phyloP scores from a whole-genome alignment of 2,113 vertebrate species.

The Todiramphus chloris region DNA sequence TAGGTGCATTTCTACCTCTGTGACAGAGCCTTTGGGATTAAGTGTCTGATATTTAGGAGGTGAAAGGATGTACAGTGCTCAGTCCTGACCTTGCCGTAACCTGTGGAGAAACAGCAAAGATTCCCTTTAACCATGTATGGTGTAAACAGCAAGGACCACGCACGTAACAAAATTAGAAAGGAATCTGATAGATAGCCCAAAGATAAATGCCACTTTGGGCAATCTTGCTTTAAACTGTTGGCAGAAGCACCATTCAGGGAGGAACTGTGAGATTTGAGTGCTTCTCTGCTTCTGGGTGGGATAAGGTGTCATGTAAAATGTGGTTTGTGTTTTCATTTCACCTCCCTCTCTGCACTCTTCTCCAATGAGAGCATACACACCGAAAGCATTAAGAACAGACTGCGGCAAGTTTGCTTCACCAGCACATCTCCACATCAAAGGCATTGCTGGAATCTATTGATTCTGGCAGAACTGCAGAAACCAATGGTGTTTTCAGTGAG shows the following conservation, averaged over 20 bases:
- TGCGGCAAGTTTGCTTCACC: background rate
- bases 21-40: slow-evolving; percentile 19
- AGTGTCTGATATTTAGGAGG: background rate
- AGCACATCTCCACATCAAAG: background rate
- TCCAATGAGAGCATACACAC: background rate
- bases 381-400: background rate
- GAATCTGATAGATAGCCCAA: slow-evolving; percentile 56
- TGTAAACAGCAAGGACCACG: background rate
- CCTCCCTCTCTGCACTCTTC: background rate
- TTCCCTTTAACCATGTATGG: slow-evolving; percentile 46
- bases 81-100: slow-evolving; percentile 48
- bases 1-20: background rate
- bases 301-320: slow-evolving; percentile 31
- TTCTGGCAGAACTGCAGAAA: slow-evolving; percentile 5
- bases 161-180: slow-evolving; percentile 40
- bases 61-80: background rate
- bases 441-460: slow-evolving; percentile 19
- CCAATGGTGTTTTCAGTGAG: background rate
- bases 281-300: slow-evolving; percentile 43
- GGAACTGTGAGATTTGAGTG: slow-evolving; percentile 22
- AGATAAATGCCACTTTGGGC: slow-evolving; percentile 61
- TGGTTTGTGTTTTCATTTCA: slow-evolving; percentile 7
- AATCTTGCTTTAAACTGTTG: slow-evolving; percentile 55
- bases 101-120: slow-evolving; percentile 24
- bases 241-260: slow-evolving; percentile 50